Percentiles rank a stretch among this genome's conserved stretches.
These are phyloP conservation scores for Platyscapa corneri DNA, from an alignment of 1,140 invertebrate species.

Conservation along the genomic window DNA sequence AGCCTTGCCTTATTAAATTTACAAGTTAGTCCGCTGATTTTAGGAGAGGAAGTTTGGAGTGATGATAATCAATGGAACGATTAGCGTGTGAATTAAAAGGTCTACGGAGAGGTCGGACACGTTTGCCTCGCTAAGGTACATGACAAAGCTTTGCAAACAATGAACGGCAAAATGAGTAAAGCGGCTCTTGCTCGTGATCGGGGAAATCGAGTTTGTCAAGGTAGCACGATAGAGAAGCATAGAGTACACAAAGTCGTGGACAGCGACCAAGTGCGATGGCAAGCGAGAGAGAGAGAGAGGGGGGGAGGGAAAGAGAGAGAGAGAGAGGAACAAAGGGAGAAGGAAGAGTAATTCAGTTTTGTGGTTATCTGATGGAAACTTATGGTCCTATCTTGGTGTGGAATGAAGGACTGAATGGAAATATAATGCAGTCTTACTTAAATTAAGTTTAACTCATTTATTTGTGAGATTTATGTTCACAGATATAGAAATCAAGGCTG, in stretches of 20 bases:
- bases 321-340: constrained; percentile 51
- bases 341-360: constrained; percentile 50
- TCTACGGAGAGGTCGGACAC: background rate
- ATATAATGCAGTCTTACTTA: constrained; percentile 25
- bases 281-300: background rate
- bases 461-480: constrained; percentile 16
- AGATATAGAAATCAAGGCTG: background rate
- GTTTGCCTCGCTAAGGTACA: background rate
- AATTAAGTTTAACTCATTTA: constrained; percentile 37
- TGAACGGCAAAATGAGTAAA: constrained; percentile 53
- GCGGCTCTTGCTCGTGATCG: constrained; percentile 30
- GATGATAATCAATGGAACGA: constrained; percentile 41
- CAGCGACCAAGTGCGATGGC: background rate
- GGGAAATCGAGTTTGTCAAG: constrained; percentile 35
- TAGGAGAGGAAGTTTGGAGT: background rate
- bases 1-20: background rate
- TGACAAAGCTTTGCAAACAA: constrained; percentile 50
- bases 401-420: constrained; percentile 23
- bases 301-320: constrained; percentile 11
- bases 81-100: constrained; percentile 37
- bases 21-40: background rate
- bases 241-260: background rate
- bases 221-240: background rate
- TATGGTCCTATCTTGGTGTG: constrained; percentile 16
- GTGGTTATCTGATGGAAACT: constrained; percentile 45